phyloP scores from a whole-genome alignment of 2,888 invertebrate genomes.

The Epirrita christyi region DNA sequence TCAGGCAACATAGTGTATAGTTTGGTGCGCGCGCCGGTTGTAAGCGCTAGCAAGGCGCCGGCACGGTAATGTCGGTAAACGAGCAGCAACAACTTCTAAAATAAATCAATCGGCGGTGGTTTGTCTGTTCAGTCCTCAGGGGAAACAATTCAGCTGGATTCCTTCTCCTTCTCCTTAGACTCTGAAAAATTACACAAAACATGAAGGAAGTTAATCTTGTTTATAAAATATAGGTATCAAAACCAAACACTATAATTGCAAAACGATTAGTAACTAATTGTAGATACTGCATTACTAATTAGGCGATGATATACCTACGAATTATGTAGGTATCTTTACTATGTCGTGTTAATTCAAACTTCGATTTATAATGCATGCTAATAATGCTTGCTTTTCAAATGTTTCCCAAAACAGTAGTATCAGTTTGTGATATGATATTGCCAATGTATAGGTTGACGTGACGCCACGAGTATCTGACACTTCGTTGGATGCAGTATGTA shows the following conservation, averaged over 20 bases:
- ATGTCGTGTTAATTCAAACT: background rate
- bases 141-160: conserved; percentile 87
- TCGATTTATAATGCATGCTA: conserved; percentile 9
- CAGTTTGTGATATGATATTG: background rate
- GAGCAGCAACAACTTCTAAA: conserved; percentile 72
- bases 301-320: conserved; percentile 11
- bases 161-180: conserved; percentile 88
- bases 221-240: background rate
- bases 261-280: conserved; percentile 8
- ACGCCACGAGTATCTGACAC: background rate
- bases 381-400: conserved; percentile 5
- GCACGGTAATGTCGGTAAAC: conserved; percentile 40
- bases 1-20: conserved; percentile 67
- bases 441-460: conserved; percentile 2
- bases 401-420: background rate
- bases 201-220: conserved; percentile 1
- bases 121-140: conserved; percentile 75
- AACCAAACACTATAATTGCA: background rate
- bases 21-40: conserved; percentile 40
- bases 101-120: conserved; percentile 83
- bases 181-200: conserved; percentile 73
- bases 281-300: conserved; percentile 1
- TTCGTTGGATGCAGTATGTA: conserved; percentile 17
- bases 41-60: conserved; percentile 46
- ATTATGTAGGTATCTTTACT: conserved; percentile 3